Percentiles rank a stretch among this genome's conserved stretches.
phyloP scores from a whole-genome alignment of 2,113 vertebrate genomes.

The Cyprinodon brontotheroides region DNA sequence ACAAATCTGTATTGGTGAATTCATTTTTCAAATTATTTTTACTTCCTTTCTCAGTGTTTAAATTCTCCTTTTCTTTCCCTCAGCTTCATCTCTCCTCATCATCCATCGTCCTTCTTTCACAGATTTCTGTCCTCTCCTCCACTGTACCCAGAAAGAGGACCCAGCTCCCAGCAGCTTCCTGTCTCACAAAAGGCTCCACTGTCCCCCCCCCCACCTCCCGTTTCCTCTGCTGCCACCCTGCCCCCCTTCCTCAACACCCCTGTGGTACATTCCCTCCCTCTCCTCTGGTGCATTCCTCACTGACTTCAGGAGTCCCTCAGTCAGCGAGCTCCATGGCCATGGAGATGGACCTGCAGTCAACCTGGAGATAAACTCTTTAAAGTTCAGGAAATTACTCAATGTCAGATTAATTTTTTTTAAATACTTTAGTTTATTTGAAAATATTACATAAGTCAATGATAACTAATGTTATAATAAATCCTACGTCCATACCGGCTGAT shows the following conservation, averaged over 20 bases:
- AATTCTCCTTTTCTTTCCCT: conserved; percentile 3
- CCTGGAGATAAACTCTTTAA: neutral
- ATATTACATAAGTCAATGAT: neutral
- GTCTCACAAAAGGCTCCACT: conserved; percentile 78
- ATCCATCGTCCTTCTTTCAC: conserved; percentile 34
- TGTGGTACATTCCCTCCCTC: conserved; percentile 80
- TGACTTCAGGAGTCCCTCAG: conserved; percentile 66
- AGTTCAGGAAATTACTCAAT: neutral
- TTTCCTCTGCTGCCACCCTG: conserved; percentile 69
- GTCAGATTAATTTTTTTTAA: neutral
- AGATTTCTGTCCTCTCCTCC: conserved; percentile 49
- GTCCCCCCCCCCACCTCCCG: conserved; percentile 62
- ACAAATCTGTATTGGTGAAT: no score
- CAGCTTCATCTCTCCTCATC: conserved; percentile 25
- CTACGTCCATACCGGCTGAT: no score
- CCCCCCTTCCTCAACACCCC: conserved; percentile 79
- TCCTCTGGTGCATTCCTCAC: conserved; percentile 68
- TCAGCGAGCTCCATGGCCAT: conserved; percentile 29
- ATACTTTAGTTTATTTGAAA: neutral
- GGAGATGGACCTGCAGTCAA: conserved; percentile 8
- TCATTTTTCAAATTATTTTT: no score
- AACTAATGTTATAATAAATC: no score
- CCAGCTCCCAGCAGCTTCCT: conserved; percentile 71
- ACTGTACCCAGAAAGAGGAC: conserved; percentile 62
- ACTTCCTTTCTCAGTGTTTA: no score